Percentiles rank a stretch among this genome's conserved stretches.
phyloP scores from a whole-genome alignment of 2,113 vertebrate species.

The Petroica traversi region DNA sequence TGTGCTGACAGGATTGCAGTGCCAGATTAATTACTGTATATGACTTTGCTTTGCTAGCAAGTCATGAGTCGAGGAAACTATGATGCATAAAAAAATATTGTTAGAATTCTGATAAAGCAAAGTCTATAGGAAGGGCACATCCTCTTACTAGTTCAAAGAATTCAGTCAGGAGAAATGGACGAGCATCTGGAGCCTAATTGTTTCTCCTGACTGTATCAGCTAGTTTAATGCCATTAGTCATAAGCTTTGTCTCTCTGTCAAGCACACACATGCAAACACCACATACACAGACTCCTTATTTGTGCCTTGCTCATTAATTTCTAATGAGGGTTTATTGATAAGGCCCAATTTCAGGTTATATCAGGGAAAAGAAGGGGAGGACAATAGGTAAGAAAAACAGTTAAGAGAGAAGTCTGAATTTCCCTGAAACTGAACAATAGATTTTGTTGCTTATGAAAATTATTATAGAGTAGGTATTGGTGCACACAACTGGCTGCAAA shows the following conservation, averaged over 20 bases:
- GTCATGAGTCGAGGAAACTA: background rate
- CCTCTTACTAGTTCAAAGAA: background rate
- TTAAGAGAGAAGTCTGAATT: background rate
- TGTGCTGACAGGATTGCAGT: background rate
- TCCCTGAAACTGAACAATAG: background rate
- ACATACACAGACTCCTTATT: background rate
- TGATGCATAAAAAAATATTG: background rate
- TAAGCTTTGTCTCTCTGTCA: background rate
- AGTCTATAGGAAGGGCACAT: background rate
- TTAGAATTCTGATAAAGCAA: background rate
- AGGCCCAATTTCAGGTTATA: background rate
- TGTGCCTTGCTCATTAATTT: background rate
- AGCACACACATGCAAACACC: background rate
- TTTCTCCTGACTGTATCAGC: background rate
- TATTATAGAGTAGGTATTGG: background rate
- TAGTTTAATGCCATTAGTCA: background rate
- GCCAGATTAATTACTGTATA: background rate
- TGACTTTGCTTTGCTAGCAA: background rate
- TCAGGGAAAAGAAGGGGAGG: background rate
- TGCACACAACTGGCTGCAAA: background rate
- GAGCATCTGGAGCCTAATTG: background rate
- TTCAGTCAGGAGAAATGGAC: background rate
- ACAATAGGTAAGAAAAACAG: background rate
- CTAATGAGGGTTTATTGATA: background rate
- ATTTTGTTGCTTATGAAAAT: background rate